These are phyloP conservation scores for Phocides pigmalion DNA, from an alignment of 1,140 invertebrate species.

Conservation along the genomic window DNA sequence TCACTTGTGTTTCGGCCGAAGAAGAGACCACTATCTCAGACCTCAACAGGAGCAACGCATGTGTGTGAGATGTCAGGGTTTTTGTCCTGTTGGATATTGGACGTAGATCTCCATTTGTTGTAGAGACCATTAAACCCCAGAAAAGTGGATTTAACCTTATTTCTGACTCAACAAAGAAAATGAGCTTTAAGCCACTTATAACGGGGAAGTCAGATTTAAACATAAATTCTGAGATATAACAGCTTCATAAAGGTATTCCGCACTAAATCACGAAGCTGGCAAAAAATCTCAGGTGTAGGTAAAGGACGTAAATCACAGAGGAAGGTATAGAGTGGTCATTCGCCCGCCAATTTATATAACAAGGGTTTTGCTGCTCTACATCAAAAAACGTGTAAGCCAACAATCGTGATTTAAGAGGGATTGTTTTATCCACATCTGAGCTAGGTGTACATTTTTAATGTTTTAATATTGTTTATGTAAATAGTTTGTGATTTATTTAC, in stretches of 20 bases:
- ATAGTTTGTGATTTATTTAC: too few relatives aligned
- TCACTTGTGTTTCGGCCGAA: too few relatives aligned
- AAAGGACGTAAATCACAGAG: slow-evolving; percentile 23
- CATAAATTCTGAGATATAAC: slow-evolving; percentile 12
- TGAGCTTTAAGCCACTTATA: slow-evolving; percentile 12
- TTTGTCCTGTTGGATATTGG: too few relatives aligned
- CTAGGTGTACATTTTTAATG: neutral
- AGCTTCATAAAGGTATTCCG: slow-evolving; percentile 15
- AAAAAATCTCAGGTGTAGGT: slow-evolving; percentile 33
- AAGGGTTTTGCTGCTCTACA: slow-evolving; percentile 25
- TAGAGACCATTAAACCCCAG: too few relatives aligned
- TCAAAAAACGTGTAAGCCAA: slow-evolving; percentile 30
- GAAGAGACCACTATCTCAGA: too few relatives aligned
- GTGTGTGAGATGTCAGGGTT: too few relatives aligned
- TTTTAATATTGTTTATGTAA: too few relatives aligned
- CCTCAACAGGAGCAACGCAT: too few relatives aligned
- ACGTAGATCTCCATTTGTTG: too few relatives aligned
- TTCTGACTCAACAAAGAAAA: slow-evolving; percentile 2
- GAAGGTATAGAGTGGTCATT: slow-evolving; percentile 26
- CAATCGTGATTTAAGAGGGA: slow-evolving; percentile 27
- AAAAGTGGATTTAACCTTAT: neutral
- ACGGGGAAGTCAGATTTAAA: slow-evolving; percentile 9
- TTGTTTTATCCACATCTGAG: slow-evolving; percentile 1
- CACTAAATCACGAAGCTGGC: slow-evolving; percentile 12
- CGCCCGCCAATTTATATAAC: slow-evolving; percentile 32